Evolutionary conservation across 2,113 vertebrate species (phyloP).

Genomic region (Danio rerio): GRCz12tu NC_133182.1:33607001-33607500

Average conservation of each 20-base stretch:
- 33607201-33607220: conserved; percentile 35
- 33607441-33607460: not conserved
- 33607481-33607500: conserved; percentile 38
- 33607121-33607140: conserved; percentile 66
- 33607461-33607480: conserved; percentile 38
- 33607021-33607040: conserved; percentile 53
- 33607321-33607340: conserved; percentile 68
- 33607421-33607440: conserved; percentile 42
- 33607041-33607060: conserved; percentile 54
- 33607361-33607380: conserved; percentile 64
- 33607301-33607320: conserved; percentile 75
- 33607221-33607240: conserved; percentile 58
- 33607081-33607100: conserved; percentile 75
- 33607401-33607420: conserved; percentile 25
- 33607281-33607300: conserved; percentile 79
- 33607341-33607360: conserved; percentile 75
- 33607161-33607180: conserved; percentile 69
- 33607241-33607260: conserved; percentile 68
- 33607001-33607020: not conserved
- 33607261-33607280: conserved; percentile 77
- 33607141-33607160: conserved; percentile 68
- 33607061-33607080: conserved; percentile 62
- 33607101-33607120: conserved; percentile 74
- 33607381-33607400: conserved; percentile 26
- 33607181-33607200: conserved; percentile 73